Base-by-base conservation (phyloP, 2,797 vertebrate genomes). In the Echiichthys vipera region DNA sequence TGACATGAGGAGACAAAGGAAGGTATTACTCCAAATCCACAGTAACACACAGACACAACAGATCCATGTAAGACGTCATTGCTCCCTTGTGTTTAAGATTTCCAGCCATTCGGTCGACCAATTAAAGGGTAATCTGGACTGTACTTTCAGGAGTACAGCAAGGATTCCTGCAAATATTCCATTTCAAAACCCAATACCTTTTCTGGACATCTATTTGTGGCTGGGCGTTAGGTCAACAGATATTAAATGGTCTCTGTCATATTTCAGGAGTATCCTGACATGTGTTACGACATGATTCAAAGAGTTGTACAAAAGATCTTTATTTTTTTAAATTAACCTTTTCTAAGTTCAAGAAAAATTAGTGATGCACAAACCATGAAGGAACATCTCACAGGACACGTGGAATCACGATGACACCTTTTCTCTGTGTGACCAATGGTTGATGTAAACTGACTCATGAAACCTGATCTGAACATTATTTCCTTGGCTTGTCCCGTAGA, bases 11-110 rank as follows among this genome's bases (percentile, higher is more conserved):
- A 85, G 63, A 84, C 62, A 67, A 66, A 81, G 74, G 73, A 81
- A 72, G 79, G 84, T 72, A 88, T 75, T 70, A 89, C 79, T 87
- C 75, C 78, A 87, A 78, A 84, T 88, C 85, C 89, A 92, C 86
- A 85, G 79, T 63, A 86, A 90, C 65, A 84, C 83, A 91, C 65
- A 3, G 77, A 87, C 80, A 83, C 67, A 70, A 87, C 79, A 87
- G 65, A 88, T 84, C 66, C 80, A 89, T 53, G 10, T 42, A 76
- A 73, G 61, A 91, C 83, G 78, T 75, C 34, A 24, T 78, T 51
- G n/a, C 72, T 80, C 82, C 85, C 64, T n/a, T 30, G 75, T 30
- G 32, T 78, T 57, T 46, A 49, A 49, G 42, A 65, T 80, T 71
- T 64, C 57, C 71, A 55, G 51, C 65, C 81, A 76, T 78, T 77